Conservation (phyloP, 2,888 invertebrate genomes). For the Melieria crassipennis region DNA sequence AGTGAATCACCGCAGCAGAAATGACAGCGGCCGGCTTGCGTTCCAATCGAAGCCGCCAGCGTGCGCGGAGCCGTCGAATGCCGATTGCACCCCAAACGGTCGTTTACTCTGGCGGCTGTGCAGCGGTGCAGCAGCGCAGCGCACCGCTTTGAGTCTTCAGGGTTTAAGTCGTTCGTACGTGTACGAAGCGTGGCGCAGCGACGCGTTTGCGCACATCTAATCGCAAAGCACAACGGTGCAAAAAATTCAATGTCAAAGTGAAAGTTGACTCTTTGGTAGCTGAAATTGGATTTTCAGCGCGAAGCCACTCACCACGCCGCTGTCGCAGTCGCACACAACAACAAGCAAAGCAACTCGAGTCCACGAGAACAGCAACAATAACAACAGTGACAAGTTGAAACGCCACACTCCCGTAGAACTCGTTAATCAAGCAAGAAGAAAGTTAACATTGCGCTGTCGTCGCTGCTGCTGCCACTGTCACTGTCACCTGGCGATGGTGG, state of each 20-base stretch:
- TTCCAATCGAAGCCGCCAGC: not conserved
- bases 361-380: not conserved
- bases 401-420: conserved; percentile 48
- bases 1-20: not conserved
- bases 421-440: conserved; percentile 58
- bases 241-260: conserved; percentile 65
- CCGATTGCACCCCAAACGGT: conserved; percentile 25
- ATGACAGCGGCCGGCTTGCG: not conserved
- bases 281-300: not conserved
- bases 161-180: too few species aligned
- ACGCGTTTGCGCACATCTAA: not conserved
- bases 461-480: too few species aligned
- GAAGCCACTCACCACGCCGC: not conserved
- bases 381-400: not conserved
- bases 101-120: conserved; percentile 31
- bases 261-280: conserved; percentile 58
- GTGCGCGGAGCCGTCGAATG: not conserved
- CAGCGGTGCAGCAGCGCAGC: not conserved
- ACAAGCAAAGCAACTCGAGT: too few species aligned
- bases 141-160: too few species aligned
- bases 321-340: too few species aligned
- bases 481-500: too few species aligned
- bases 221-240: conserved; percentile 14
- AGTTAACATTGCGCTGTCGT: too few species aligned
- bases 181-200: too few species aligned